Conservation (phyloP, 2,113 vertebrate species). For the Laticauda colubrina region DNA sequence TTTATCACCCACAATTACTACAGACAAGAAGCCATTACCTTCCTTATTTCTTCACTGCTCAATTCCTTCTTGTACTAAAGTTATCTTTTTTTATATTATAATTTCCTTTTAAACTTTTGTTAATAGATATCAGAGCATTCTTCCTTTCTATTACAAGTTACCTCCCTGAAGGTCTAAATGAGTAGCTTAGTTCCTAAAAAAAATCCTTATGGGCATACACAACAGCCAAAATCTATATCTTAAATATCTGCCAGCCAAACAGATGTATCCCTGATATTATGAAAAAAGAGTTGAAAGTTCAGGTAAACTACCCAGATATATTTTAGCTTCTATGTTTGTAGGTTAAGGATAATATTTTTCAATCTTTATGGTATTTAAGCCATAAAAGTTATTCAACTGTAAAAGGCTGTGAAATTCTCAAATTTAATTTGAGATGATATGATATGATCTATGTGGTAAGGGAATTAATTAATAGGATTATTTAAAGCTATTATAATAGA, state of each 20-base stretch:
- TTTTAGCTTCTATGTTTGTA: background rate
- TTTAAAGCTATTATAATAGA: background rate
- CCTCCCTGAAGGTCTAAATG: background rate
- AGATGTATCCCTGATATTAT: background rate
- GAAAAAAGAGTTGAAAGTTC: background rate
- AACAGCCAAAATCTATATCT: background rate
- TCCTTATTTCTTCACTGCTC: background rate
- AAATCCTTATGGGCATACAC: background rate
- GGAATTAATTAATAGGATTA: background rate
- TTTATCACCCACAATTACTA: background rate
- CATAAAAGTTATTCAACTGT: background rate
- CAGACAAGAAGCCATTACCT: background rate
- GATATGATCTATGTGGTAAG: background rate
- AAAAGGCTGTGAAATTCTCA: background rate
- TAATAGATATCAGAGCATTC: background rate
- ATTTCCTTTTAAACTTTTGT: background rate
- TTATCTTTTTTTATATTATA: background rate
- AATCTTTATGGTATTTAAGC: background rate
- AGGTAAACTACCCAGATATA: background rate
- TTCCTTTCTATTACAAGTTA: background rate
- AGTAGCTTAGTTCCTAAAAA: background rate
- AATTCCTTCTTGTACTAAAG: background rate
- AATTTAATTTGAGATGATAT: background rate
- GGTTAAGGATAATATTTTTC: background rate
- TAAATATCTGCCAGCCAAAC: background rate